Conservation (phyloP, 2,888 invertebrate genomes). For the Horisme vitalbata region DNA sequence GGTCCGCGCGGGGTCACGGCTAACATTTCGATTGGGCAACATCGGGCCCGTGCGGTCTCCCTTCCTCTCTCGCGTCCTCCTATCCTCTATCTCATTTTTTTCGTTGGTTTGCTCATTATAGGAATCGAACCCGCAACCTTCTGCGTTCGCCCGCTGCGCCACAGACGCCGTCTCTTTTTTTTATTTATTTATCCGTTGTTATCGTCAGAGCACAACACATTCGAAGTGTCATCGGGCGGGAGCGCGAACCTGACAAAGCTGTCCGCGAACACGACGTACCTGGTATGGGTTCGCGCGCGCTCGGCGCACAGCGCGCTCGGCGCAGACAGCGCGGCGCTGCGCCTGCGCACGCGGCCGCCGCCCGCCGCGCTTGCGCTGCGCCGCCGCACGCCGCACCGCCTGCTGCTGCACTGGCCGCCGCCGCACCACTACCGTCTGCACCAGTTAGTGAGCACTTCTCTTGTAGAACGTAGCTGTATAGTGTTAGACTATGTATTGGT, state of each 20-base stretch:
- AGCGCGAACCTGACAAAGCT: conserved; percentile 82
- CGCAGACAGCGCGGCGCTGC: conserved; percentile 84
- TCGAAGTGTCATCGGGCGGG: conserved; percentile 65
- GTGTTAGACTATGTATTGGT: no score
- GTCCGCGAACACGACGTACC: conserved; percentile 86
- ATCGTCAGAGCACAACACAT: conserved; percentile 75
- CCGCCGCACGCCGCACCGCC: conserved; percentile 57
- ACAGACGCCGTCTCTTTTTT: no score
- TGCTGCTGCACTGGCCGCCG: conserved; percentile 87
- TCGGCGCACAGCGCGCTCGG: conserved; percentile 85
- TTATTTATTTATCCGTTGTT: no score
- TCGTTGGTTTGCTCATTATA: no score
- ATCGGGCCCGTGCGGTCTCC: no score
- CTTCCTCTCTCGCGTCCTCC: no score
- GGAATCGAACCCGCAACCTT: no score
- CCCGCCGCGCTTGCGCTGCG: conserved; percentile 85
- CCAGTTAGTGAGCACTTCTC: conserved; percentile 45
- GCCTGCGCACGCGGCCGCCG: conserved; percentile 87
- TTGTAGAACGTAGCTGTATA: no score
- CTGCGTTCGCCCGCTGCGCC: no score
- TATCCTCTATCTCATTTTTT: no score
- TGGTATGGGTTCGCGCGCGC: conserved; percentile 89
- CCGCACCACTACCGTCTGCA: conserved; percentile 59
- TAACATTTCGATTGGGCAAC: no score
- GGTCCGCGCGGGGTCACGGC: no score